Percentiles rank a stretch among this genome's conserved stretches.
Evolutionary conservation across 2,888 invertebrate genomes (phyloP).

Genomic region (Dasysyrphus albostriatus): DNA sequence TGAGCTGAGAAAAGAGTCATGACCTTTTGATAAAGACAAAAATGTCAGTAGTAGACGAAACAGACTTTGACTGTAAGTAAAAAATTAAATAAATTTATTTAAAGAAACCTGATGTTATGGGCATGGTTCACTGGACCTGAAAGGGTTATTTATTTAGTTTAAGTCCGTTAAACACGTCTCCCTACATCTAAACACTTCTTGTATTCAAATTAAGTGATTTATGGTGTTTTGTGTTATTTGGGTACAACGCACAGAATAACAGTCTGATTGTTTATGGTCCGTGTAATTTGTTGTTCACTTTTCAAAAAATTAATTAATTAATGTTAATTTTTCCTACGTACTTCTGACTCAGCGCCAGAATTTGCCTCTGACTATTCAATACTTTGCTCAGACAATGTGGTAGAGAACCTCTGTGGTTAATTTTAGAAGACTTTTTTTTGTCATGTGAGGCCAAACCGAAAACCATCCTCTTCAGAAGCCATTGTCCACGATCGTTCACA

Average conservation of each 20-base stretch:
- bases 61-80: neutral
- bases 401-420: too few relatives aligned
- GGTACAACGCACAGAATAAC: neutral
- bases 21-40: conserved; percentile 12
- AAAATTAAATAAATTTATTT: neutral
- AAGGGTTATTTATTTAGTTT: conserved; percentile 10
- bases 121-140: conserved; percentile 1
- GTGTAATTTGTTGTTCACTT: neutral
- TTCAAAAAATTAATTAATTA: neutral
- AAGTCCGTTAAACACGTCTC: neutral
- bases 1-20: neutral
- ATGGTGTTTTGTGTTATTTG: neutral
- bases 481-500: too few relatives aligned
- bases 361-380: too few relatives aligned
- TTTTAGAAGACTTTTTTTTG: too few relatives aligned
- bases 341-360: too few relatives aligned
- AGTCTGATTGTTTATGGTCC: neutral
- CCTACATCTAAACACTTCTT: neutral
- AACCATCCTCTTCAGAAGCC: too few relatives aligned
- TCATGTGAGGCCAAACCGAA: too few relatives aligned
- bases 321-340: too few relatives aligned
- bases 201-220: neutral
- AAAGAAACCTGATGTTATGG: neutral
- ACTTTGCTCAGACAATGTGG: too few relatives aligned
- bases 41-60: neutral